Evolutionary conservation across 2,113 vertebrate species (phyloP), one percentile per base, ranked within the genome.

Genomic region (Nanorana parkeri): DNA sequence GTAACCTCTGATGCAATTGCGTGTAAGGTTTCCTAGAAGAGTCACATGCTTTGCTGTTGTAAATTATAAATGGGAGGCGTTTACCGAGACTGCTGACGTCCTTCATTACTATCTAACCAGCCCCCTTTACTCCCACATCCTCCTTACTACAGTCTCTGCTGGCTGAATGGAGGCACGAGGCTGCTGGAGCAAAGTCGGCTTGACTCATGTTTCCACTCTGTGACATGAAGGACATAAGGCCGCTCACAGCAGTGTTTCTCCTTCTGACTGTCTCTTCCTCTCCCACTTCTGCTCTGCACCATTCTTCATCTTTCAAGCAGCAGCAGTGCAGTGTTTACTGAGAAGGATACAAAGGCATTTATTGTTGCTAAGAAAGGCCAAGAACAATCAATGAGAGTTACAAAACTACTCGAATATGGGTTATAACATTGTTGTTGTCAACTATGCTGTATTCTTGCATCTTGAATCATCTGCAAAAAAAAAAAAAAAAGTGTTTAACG

Each of bases 1-100:
- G 90, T 88, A 88, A 88, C 90, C 92, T 90, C 91, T 92, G 91
- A 90, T 88, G 91, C 89, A 93, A 92, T 83, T 80, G 92, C 89
- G 41, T 58, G 90, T 86, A 89, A 85, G 86, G 91, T 86, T 90
- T 91, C 87, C 88, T 78, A 89, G 84, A 84, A 71, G 89, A 78
- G 89, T 90, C 92, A 90, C 91, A 89, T 89, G 89, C 88, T 85
- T 74, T 66, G 85, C 86, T 85, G 81, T 58, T 71, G 69, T 86
- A 87, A 87, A 88, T 88, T 87, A 60, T 84, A 88, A 84, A 85
- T 80, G 2, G 82, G 85, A 88, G 89, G 90, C 89, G 63, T 81
- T 85, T 77, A 85, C 78, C 29, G 55, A 80, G 81, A 63, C 84
- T 78, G 32, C 77, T 84, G 89, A 89, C 87, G 89, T 88, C 85